Evolutionary conservation across 2,113 vertebrate genomes (phyloP).

Genomic region (Echinops telfairi): DNA sequence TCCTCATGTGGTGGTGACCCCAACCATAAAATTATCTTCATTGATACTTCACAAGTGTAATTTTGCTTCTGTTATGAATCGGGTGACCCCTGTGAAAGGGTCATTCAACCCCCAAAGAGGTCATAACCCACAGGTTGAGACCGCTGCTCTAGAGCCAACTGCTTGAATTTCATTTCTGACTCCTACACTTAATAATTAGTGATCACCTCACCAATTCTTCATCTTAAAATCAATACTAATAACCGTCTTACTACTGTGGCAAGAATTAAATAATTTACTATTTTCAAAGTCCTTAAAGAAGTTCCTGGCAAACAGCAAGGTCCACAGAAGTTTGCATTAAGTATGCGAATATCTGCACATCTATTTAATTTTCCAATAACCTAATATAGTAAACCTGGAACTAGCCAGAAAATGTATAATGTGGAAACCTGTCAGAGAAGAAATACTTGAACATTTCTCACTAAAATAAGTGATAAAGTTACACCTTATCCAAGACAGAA

Average conservation of each 20-base stretch:
- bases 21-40: too few species aligned
- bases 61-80: too few species aligned
- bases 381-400: not conserved
- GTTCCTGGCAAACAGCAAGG: not conserved
- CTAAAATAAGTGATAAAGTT: not conserved
- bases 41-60: too few species aligned
- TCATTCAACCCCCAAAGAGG: too few species aligned
- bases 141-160: not conserved
- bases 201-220: not conserved
- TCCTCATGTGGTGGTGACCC: too few species aligned
- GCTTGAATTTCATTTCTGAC: slow-evolving; percentile 1
- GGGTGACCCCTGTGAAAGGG: too few species aligned
- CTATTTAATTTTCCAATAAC: not conserved
- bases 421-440: not conserved
- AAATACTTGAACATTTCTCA: not conserved
- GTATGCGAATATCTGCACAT: slow-evolving; percentile 11
- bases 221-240: slow-evolving; percentile 16
- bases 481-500: not conserved
- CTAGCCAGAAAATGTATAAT: not conserved
- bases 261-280: not conserved
- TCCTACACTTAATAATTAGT: not conserved
- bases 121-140: not conserved
- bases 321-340: not conserved
- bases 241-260: not conserved
- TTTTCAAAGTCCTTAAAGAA: not conserved